Percentiles rank a stretch among this genome's conserved stretches.
Evolutionary conservation across 2,113 vertebrate genomes (phyloP).

Genomic region (Zapornia atra): DNA sequence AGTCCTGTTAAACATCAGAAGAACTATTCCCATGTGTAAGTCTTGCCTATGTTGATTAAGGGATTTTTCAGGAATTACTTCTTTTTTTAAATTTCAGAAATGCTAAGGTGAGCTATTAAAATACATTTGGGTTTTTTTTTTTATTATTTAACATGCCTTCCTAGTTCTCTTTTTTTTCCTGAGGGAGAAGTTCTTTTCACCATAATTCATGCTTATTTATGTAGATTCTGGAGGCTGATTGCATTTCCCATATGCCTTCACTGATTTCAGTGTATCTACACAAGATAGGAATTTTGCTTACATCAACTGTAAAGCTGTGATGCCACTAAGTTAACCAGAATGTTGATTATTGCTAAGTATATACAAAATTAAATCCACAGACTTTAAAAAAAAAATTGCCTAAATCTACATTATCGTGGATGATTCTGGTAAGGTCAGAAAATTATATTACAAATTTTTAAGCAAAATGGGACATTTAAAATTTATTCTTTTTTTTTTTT

Average conservation of each 20-base stretch:
- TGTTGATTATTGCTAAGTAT: not conserved
- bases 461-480: not conserved
- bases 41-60: not conserved
- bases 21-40: not conserved
- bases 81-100: not conserved
- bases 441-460: not conserved
- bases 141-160: not conserved
- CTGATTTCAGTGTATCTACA: not conserved
- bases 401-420: rapidly evolving
- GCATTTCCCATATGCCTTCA: not conserved
- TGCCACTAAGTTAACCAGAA: not conserved
- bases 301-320: not conserved
- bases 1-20: not conserved
- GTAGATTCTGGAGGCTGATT: not conserved
- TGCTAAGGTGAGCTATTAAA: not conserved
- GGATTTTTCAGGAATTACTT: not conserved
- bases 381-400: not conserved
- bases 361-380: not conserved
- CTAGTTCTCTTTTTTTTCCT: not conserved
- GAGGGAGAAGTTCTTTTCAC: not conserved
- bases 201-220: not conserved
- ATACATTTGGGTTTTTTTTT: rapidly evolving
- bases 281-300: not conserved
- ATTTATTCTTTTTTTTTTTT: not conserved
- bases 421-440: not conserved